Conservation (phyloP, 2,888 invertebrate genomes). For the Agrochola litura region DNA sequence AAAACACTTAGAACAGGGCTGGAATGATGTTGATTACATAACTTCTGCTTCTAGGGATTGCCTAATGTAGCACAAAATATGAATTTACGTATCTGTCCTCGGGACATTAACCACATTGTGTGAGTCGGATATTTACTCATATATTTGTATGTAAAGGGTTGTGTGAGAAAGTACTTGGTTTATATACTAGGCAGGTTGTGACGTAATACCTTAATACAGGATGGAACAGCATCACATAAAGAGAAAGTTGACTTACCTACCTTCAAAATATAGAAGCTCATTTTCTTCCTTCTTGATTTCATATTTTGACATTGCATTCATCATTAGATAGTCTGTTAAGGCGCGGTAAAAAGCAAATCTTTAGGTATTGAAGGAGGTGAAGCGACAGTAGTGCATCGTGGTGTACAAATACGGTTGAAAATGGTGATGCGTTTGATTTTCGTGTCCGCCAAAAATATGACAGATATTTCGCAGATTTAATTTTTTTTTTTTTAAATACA, state of each 20-base stretch:
- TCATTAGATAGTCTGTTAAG: background rate
- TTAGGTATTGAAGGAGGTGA: too few species aligned
- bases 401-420: too few species aligned
- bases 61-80: conserved; percentile 33
- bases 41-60: conserved; percentile 10
- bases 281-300: background rate
- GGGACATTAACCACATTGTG: conserved; percentile 25
- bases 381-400: too few species aligned
- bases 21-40: conserved; percentile 14
- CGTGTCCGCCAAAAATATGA: too few species aligned
- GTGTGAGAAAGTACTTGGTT: background rate
- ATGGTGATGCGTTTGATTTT: too few species aligned
- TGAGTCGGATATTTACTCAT: background rate
- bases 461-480: too few species aligned
- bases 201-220: background rate
- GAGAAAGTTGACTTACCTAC: background rate
- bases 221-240: background rate
- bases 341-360: too few species aligned
- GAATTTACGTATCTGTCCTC: conserved; percentile 9
- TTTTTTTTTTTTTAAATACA: too few species aligned
- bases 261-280: background rate
- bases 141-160: background rate
- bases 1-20: conserved; percentile 28
- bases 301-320: background rate
- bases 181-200: background rate